Evolutionary conservation across 2,888 invertebrate genomes (phyloP).

Genomic region (Leistus spinibarbis): DNA sequence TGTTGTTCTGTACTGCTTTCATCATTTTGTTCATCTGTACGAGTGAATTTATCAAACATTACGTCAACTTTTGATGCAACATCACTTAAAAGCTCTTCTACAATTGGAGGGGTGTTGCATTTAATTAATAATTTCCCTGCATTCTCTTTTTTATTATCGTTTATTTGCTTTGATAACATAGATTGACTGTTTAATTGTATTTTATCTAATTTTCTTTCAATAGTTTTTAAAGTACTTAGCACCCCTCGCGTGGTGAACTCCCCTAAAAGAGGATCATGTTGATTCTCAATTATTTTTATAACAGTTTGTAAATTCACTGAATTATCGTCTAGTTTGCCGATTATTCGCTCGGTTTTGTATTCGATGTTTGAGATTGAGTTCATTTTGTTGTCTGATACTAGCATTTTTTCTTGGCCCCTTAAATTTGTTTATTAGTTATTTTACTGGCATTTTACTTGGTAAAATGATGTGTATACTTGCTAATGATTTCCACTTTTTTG

Average conservation of each 20-base stretch:
- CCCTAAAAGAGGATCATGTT: slow-evolving; percentile 50
- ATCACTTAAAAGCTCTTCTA: slow-evolving; percentile 54
- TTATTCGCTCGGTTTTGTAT: slow-evolving; percentile 54
- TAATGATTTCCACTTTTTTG: slow-evolving; percentile 60
- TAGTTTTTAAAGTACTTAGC: slow-evolving; percentile 53
- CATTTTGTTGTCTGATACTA: slow-evolving; percentile 52
- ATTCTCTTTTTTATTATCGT: slow-evolving; percentile 36
- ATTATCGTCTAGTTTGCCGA: slow-evolving; percentile 52
- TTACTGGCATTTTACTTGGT: background rate
- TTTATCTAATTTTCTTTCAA: slow-evolving; percentile 54
- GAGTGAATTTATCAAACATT: slow-evolving; percentile 54
- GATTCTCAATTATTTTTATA: slow-evolving; percentile 46
- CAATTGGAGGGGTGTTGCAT: slow-evolving; percentile 50
- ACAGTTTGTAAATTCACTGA: slow-evolving; percentile 42
- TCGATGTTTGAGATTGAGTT: slow-evolving; percentile 54
- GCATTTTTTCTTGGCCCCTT: slow-evolving; percentile 55
- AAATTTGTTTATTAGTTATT: background rate
- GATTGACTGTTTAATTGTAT: slow-evolving; percentile 44
- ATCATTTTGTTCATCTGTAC: slow-evolving; percentile 46
- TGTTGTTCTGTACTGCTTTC: slow-evolving; percentile 45
- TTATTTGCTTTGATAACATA: slow-evolving; percentile 41
- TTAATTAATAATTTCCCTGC: slow-evolving; percentile 48
- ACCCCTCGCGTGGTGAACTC: slow-evolving; percentile 56
- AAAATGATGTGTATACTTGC: slow-evolving; percentile 49
- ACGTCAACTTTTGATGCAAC: slow-evolving; percentile 56